Conservation (phyloP, 2,888 invertebrate genomes). For the Boloria euphrosyne region DNA sequence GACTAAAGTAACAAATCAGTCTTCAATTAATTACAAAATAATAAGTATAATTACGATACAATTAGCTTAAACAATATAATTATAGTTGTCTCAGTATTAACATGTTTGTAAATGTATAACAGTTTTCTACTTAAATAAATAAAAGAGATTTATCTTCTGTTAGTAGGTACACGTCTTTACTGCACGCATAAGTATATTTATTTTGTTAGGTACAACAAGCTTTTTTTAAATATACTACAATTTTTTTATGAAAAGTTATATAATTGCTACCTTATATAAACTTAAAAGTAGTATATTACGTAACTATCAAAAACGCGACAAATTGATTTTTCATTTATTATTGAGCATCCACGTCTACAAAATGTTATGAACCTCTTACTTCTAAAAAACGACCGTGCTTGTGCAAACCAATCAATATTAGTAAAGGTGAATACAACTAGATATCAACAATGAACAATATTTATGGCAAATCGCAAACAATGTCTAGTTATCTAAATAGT, state of each 20-base stretch:
- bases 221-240: conserved; percentile 11
- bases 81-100: conserved; percentile 41
- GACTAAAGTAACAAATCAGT: conserved; percentile 83
- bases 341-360: conserved; percentile 74
- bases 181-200: conserved; percentile 3
- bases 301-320: conserved; percentile 48
- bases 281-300: conserved; percentile 36
- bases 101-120: conserved; percentile 37
- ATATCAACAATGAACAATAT: conserved; percentile 71
- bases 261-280: conserved; percentile 34
- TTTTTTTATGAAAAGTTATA: conserved; percentile 21
- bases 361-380: conserved; percentile 59
- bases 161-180: not conserved
- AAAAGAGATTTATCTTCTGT: conserved; percentile 12
- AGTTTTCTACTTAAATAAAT: conserved; percentile 31
- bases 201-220: conserved; percentile 14
- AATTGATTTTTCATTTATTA: conserved; percentile 48
- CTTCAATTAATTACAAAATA: conserved; percentile 76
- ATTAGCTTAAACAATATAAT: conserved; percentile 47
- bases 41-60: conserved; percentile 60
- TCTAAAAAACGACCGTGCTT: conserved; percentile 69
- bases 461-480: conserved; percentile 75
- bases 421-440: conserved; percentile 66
- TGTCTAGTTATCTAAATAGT: conserved; percentile 67
- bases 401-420: conserved; percentile 64